Conservation (phyloP, 2,113 vertebrate species). For the Peromyscus leucopus region DNA sequence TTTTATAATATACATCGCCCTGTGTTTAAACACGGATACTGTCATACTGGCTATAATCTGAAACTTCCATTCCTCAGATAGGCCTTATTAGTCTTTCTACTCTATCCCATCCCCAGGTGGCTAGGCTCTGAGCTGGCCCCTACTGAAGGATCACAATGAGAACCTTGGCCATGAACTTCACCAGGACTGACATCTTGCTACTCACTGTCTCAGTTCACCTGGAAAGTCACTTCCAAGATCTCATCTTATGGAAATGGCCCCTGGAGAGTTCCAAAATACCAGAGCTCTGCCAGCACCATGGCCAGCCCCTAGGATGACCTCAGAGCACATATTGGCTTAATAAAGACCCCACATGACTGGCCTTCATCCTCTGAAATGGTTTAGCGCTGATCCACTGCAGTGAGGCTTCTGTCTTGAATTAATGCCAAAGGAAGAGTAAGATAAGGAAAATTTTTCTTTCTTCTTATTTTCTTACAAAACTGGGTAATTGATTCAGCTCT, state of each 20-base stretch:
- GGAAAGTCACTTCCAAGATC: not conserved
- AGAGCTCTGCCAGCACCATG: not conserved
- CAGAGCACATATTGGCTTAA: not conserved
- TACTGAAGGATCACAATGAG: not conserved
- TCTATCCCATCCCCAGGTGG: not conserved
- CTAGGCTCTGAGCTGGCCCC: not conserved
- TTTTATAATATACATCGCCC: not conserved
- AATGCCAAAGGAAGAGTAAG: not conserved
- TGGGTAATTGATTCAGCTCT: not conserved
- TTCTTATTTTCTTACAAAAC: not conserved
- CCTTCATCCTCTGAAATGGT: not conserved
- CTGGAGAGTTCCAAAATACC: not conserved
- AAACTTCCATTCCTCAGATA: not conserved
- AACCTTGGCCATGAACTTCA: not conserved
- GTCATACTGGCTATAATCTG: not conserved
- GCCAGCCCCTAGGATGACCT: not conserved
- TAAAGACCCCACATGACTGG: not conserved
- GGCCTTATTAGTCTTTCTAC: not conserved
- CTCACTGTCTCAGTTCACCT: not conserved
- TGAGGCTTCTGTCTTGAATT: not conserved
- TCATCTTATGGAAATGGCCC: not conserved
- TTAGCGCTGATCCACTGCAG: not conserved
- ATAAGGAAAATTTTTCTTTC: not conserved
- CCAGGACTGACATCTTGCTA: not conserved
- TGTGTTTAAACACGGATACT: not conserved